phyloP scores from a whole-genome alignment of 2,888 invertebrate species.

The Apamea crenata region DNA sequence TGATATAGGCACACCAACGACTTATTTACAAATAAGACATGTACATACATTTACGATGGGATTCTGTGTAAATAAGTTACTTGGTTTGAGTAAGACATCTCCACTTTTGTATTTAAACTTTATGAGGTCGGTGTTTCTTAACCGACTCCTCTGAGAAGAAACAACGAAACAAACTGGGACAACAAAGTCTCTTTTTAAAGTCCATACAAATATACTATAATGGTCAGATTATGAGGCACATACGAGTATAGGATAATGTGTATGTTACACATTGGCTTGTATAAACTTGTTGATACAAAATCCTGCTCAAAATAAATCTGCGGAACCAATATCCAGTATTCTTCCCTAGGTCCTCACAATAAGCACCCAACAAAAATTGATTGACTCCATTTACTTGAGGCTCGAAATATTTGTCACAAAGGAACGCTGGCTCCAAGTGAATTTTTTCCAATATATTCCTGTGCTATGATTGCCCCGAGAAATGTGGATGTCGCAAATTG shows the following conservation, averaged over 20 bases:
- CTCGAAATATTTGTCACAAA: constrained; percentile 55
- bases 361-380: constrained; percentile 46
- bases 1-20: too few species aligned
- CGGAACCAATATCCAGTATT: constrained; percentile 25
- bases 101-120: background rate
- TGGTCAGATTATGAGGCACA: background rate
- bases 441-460: constrained; percentile 60
- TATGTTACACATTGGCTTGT: background rate
- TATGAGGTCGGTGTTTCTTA: background rate
- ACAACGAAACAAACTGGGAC: too few species aligned
- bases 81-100: too few species aligned
- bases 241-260: too few species aligned
- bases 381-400: constrained; percentile 31
- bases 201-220: background rate
- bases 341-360: background rate
- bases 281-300: constrained; percentile 7
- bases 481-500: constrained; percentile 52
- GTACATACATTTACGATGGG: too few species aligned
- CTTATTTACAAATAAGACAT: too few species aligned
- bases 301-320: constrained; percentile 3
- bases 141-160: background rate
- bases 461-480: constrained; percentile 51
- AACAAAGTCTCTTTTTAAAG: background rate
- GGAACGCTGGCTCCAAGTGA: constrained; percentile 25
- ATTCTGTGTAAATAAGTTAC: too few species aligned